A percentile compares a stretch with the other conserved stretches of the same genome.
Conservation (phyloP, 92 coral and sea anemone species). For the Chrysogorgia sp. region DNA sequence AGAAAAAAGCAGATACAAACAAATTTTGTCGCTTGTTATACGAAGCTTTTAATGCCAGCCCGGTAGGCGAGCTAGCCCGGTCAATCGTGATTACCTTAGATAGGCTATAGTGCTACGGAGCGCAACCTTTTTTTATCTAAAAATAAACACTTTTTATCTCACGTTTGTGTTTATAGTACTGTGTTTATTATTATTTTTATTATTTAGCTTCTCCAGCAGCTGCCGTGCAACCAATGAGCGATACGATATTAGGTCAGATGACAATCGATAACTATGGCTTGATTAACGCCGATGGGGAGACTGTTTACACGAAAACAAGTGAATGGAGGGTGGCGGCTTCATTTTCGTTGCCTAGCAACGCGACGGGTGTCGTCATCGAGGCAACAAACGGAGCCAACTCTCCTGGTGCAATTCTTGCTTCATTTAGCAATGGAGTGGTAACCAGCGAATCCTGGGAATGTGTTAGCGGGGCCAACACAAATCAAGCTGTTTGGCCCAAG, state of each 20-base stretch:
- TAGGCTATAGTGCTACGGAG: too few species aligned
- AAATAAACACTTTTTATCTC: too few species aligned
- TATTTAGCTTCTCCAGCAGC: too few species aligned
- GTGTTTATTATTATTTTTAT: too few species aligned
- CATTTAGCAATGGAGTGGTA: slow-evolving; percentile 19
- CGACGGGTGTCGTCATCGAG: not conserved
- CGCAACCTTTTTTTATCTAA: too few species aligned
- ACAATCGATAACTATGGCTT: not conserved
- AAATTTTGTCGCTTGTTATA: too few species aligned
- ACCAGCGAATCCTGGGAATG: slow-evolving; percentile 11
- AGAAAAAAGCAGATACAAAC: too few species aligned
- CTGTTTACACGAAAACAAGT: not conserved
- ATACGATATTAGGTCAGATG: slow-evolving; percentile 7
- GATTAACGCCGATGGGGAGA: not conserved
- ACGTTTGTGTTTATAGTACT: too few species aligned
- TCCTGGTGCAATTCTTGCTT: slow-evolving; percentile 4
- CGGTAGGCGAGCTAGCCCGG: too few species aligned
- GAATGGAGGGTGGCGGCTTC: not conserved
- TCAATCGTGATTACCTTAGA: too few species aligned
- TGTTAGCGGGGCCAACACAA: not conserved
- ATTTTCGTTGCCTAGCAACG: not conserved
- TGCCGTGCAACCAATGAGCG: too few species aligned
- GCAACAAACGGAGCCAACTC: not conserved
- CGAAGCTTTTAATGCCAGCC: too few species aligned
- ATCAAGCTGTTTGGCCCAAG: not conserved